phyloP scores from a whole-genome alignment of 2,888 invertebrate genomes.

The Macrophya alboannulata region DNA sequence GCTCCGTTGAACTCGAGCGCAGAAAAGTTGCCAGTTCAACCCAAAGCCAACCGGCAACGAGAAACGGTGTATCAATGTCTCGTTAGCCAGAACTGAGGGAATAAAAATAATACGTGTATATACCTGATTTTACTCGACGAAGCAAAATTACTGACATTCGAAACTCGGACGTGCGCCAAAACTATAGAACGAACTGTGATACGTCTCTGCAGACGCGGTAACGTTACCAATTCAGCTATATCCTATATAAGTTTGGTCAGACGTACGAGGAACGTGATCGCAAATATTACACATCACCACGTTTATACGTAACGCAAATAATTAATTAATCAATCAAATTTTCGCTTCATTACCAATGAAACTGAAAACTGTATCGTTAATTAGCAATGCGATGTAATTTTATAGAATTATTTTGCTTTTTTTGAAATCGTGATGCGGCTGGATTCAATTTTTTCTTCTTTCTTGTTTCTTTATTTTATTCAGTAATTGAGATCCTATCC shows the following conservation, averaged over 20 bases:
- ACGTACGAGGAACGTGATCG: neutral
- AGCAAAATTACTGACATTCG: slow-evolving; percentile 51
- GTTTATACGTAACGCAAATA: slow-evolving; percentile 3
- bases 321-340: neutral
- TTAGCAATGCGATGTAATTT: no score
- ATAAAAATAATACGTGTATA: slow-evolving; percentile 45
- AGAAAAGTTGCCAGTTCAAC: slow-evolving; percentile 28
- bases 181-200: slow-evolving; percentile 12
- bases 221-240: slow-evolving; percentile 16
- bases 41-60: slow-evolving; percentile 11
- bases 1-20: slow-evolving; percentile 15
- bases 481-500: neutral
- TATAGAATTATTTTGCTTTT: neutral
- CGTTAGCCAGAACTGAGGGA: slow-evolving; percentile 39
- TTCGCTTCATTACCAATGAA: neutral
- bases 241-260: neutral
- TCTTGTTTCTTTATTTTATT: neutral
- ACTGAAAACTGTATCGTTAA: no score
- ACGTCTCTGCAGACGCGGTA: slow-evolving; percentile 1
- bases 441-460: neutral
- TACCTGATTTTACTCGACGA: slow-evolving; percentile 38
- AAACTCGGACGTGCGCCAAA: slow-evolving; percentile 44
- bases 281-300: neutral
- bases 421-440: neutral
- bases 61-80: slow-evolving; percentile 51